Percentiles rank a stretch among this genome's conserved stretches.
Conservation (phyloP, 1,140 invertebrate species). For the Drosophila tropicalis region DNA sequence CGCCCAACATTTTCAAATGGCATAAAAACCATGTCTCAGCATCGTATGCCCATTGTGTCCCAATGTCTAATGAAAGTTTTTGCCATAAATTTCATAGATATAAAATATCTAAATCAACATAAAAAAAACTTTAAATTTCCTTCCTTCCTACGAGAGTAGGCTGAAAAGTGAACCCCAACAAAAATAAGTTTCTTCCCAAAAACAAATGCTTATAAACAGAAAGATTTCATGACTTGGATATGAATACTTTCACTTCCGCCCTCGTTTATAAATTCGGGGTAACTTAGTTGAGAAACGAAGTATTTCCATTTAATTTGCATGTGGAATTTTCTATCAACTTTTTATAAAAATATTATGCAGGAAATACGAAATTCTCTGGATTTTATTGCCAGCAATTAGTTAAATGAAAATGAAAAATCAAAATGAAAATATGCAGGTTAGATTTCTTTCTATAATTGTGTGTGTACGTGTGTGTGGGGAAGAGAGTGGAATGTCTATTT, state of each 20-base stretch:
- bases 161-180: neutral
- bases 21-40: conserved; percentile 26
- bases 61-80: conserved; percentile 38
- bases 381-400: conserved; percentile 14
- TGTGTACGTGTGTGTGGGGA: neutral
- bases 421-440: conserved; percentile 10
- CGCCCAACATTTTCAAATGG: conserved; percentile 30
- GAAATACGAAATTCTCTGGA: conserved; percentile 3
- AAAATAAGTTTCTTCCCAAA: neutral
- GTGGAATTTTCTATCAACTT: neutral
- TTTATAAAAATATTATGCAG: conserved; percentile 3
- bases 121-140: neutral
- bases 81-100: conserved; percentile 23
- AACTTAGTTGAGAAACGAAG: neutral
- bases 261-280: neutral
- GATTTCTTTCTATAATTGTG: neutral
- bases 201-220: too few relatives aligned
- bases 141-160: neutral
- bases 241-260: neutral
- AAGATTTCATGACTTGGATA: too few relatives aligned
- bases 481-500: neutral
- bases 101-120: conserved; percentile 7
- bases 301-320: neutral
- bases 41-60: conserved; percentile 29
- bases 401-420: conserved; percentile 7